phyloP scores from a whole-genome alignment of 92 coral and sea anemone genomes.

The Heliopora coerulea region DNA sequence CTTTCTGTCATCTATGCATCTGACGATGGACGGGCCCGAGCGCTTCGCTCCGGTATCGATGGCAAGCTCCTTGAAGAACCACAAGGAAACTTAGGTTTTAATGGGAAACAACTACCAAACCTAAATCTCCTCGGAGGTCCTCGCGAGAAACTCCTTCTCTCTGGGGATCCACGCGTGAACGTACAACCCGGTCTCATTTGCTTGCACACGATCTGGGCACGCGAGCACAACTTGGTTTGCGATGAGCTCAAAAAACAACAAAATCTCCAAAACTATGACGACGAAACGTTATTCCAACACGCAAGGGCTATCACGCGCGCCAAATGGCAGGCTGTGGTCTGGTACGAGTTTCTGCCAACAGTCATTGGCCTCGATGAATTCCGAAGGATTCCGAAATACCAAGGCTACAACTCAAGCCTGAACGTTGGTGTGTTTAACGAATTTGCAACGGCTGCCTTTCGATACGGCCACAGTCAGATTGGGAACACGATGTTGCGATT shows the following conservation, averaged over 20 bases:
- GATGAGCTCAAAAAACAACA: slow-evolving; percentile 74
- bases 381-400: slow-evolving; percentile 51
- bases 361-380: slow-evolving; percentile 81
- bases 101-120: slow-evolving; percentile 82
- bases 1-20: slow-evolving; percentile 89
- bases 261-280: slow-evolving; percentile 73
- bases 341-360: slow-evolving; percentile 96
- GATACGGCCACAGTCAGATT: slow-evolving; percentile 97
- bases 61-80: slow-evolving; percentile 81
- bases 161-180: slow-evolving; percentile 99
- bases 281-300: slow-evolving; percentile 88
- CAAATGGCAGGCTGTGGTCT: slow-evolving; percentile 89
- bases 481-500: slow-evolving; percentile 87
- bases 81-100: slow-evolving; percentile 69
- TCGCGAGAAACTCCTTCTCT: slow-evolving; percentile 90
- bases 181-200: slow-evolving; percentile 98
- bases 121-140: slow-evolving; percentile 92
- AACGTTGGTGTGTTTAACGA: slow-evolving; percentile 95
- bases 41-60: slow-evolving; percentile 65
- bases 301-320: slow-evolving; percentile 93
- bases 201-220: slow-evolving; percentile 89
- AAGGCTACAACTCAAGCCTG: slow-evolving; percentile 77
- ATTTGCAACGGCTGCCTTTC: slow-evolving; percentile 96
- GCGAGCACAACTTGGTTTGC: slow-evolving; percentile 93
- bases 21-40: slow-evolving; percentile 69